Percentiles rank a stretch among this genome's conserved stretches.
Conservation (phyloP, 2,113 vertebrate genomes). For the Eudorcas thomsonii region DNA sequence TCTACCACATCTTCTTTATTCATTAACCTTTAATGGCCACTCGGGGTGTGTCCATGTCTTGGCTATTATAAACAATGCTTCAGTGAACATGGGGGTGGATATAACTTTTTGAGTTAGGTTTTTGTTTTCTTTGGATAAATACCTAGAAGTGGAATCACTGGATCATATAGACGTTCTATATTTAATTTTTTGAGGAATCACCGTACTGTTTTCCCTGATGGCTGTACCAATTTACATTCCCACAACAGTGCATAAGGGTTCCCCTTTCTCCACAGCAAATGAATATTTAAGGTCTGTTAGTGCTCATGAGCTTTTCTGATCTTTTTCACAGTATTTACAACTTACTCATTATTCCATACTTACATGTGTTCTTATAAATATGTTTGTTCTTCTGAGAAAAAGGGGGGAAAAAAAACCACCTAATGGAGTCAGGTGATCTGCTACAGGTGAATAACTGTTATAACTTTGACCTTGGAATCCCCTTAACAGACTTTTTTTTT, state of each 20-base stretch:
- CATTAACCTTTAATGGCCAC: not conserved
- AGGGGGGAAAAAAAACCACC: not conserved
- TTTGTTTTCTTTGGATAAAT: not conserved
- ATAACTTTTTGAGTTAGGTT: not conserved
- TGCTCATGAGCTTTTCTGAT: not conserved
- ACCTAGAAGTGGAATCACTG: not conserved
- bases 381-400: not conserved
- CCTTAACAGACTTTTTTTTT: not conserved
- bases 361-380: not conserved
- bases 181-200: not conserved
- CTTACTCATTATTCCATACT: not conserved
- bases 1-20: not conserved
- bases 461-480: constrained; percentile 1
- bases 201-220: not conserved
- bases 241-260: not conserved
- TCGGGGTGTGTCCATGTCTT: not conserved
- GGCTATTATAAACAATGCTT: not conserved
- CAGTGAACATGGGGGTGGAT: not conserved
- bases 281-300: not conserved
- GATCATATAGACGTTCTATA: not conserved
- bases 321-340: not conserved
- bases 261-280: not conserved
- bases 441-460: not conserved
- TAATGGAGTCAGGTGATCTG: not conserved
- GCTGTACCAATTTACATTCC: not conserved